Percentiles rank a stretch among this genome's conserved stretches.
Conservation (phyloP, 1,140 invertebrate genomes). For the Acromyrmex charruanus region DNA sequence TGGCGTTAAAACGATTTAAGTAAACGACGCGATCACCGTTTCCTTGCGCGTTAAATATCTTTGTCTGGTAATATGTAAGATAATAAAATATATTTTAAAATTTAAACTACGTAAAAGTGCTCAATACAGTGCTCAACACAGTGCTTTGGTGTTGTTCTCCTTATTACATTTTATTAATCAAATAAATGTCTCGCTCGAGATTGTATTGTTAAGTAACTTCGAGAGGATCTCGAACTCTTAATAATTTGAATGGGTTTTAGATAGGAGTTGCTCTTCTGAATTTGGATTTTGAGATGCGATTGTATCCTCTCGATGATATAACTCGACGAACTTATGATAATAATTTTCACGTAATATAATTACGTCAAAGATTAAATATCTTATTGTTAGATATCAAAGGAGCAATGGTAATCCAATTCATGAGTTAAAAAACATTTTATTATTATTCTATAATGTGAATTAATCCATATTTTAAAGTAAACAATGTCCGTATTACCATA, state of each 20-base stretch:
- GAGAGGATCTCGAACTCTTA: slow-evolving; percentile 4
- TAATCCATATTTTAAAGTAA: too few species aligned
- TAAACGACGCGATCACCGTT: slow-evolving; percentile 6
- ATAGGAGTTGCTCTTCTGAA: neutral
- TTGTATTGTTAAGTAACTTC: slow-evolving; percentile 20
- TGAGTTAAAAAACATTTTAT: too few species aligned
- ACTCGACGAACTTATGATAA: slow-evolving; percentile 3
- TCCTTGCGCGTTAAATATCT: neutral
- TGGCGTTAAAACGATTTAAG: slow-evolving; percentile 38
- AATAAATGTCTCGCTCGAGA: neutral
- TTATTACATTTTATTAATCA: neutral
- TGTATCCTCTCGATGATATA: neutral
- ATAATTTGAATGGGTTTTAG: slow-evolving; percentile 15
- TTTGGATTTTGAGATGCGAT: neutral
- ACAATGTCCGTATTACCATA: too few species aligned
- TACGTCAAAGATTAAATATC: neutral
- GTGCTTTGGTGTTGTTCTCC: neutral
- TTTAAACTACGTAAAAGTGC: neutral
- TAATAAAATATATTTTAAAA: neutral
- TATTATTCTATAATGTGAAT: too few species aligned
- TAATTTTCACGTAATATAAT: neutral
- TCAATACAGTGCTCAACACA: too few species aligned
- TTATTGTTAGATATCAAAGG: too few species aligned
- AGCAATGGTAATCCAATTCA: too few species aligned
- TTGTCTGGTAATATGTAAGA: neutral